Percentiles rank a stretch among this genome's conserved stretches.
Conservation (phyloP, 37 sponge, comb jelly and placozoan genomes). For the Crambe crambe region DNA sequence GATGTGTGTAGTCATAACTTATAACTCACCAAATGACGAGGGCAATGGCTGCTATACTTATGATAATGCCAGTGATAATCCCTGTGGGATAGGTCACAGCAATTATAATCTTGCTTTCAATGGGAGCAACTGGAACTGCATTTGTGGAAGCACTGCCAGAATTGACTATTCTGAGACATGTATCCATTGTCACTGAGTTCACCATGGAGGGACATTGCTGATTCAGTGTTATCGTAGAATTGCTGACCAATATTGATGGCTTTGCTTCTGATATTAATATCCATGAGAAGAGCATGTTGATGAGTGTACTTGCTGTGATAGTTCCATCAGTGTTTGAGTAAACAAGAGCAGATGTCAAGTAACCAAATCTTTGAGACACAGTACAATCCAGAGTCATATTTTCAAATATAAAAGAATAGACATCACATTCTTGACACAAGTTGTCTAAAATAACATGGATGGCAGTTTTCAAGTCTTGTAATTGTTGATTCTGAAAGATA, state of each 20-base stretch:
- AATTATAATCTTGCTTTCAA: not conserved
- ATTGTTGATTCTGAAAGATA: not conserved
- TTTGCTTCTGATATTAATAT: not conserved
- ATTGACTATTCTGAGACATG: not conserved
- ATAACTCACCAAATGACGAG: not conserved
- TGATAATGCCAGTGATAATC: not conserved
- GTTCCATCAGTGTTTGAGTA: conserved; percentile 1
- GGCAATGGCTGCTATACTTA: not conserved
- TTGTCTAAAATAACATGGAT: not conserved
- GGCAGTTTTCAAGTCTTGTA: not conserved
- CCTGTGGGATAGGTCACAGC: not conserved
- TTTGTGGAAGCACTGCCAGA: not conserved
- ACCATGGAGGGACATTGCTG: not conserved
- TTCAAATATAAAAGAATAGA: not conserved
- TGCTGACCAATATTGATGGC: not conserved
- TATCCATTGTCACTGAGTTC: not conserved
- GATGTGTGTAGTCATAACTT: not conserved
- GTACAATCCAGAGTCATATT: not conserved
- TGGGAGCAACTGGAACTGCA: not conserved
- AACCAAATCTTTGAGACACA: not conserved
- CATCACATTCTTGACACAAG: not conserved
- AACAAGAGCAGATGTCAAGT: not conserved
- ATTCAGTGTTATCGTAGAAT: not conserved
- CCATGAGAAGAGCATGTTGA: conserved; percentile 9
- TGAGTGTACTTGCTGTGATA: conserved; percentile 1